Conservation (phyloP, 2,113 vertebrate species). For the Micronisus gabar region DNA sequence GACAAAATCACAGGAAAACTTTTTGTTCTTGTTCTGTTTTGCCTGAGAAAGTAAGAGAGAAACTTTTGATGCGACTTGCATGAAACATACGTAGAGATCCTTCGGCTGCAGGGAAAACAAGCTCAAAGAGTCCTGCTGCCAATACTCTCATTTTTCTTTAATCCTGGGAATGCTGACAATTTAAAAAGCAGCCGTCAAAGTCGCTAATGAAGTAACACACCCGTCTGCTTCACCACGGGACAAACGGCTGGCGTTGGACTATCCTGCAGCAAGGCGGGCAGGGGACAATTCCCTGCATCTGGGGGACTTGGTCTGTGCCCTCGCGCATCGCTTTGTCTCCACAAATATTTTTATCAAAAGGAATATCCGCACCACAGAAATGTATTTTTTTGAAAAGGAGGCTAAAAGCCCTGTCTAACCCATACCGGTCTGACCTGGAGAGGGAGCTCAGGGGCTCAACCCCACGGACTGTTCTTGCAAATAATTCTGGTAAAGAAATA, state of each 20-base stretch:
- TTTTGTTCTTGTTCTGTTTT: neutral
- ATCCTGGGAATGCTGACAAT: too few species aligned
- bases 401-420: fast-evolving
- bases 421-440: fast-evolving
- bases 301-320: fast-evolving
- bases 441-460: neutral
- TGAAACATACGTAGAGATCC: neutral
- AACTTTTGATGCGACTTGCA: neutral
- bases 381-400: neutral
- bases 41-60: neutral
- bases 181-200: fast-evolving
- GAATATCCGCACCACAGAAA: neutral
- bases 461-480: too few species aligned
- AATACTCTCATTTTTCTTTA: fast-evolving
- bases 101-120: neutral
- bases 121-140: neutral
- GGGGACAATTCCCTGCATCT: fast-evolving
- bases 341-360: neutral
- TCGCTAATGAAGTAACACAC: fast-evolving
- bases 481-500: too few species aligned
- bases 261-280: fast-evolving
- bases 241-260: fast-evolving
- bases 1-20: neutral
- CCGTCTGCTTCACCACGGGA: fast-evolving
- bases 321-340: fast-evolving